Base-by-base conservation (phyloP, 2,888 invertebrate species). In the Nemurella pictetii region DNA sequence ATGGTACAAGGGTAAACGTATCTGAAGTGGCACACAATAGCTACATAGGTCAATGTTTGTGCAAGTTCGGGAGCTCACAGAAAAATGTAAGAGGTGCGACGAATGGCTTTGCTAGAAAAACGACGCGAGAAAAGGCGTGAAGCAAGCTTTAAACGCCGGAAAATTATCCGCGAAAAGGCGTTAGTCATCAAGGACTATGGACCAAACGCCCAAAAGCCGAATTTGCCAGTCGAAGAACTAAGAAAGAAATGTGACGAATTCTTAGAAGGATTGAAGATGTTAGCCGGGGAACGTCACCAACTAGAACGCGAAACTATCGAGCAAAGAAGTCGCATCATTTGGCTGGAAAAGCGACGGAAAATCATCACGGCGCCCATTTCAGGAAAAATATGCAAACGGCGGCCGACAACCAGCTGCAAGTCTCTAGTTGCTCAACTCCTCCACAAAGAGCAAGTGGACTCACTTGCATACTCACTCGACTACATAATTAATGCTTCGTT, bases 241-340 rank as follows among this genome's bases (percentile, higher is more conserved):
- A 12, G 55, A 74, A 26, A 15, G 27, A 74, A 36, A 83, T 72
- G 32, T 32, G 30, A 25, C 27, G 83, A 75, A 12, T 80, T 29
- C 29, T 29, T 80, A 20, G 30, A 80, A n/a, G 30, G 80, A 7
- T 29, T 80, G n/a, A 80, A 20, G 30, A 28, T 27, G 32, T 32
- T 36, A 27, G 35, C 29, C 87, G 86, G 12, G 87, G 89, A 83
- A 89, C 88, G 80, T 85, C 87, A 9, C 88, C 88, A 25, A 88
- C 90, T 5, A 88, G 83, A 83, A 75, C 36, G 83, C 9, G 83
- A 32, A 3, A 32, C 32, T 9, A 3, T 32, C 32, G 32, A 32
- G 32, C 32, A 32, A 9, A 32, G 32, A 3, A 9, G 9, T 3
- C 3, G 32, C 32, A 9, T 3, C 32, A 9, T 32, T 9, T 32